Conservation (phyloP, 1,140 invertebrate genomes). For the Artemia franciscana region DNA sequence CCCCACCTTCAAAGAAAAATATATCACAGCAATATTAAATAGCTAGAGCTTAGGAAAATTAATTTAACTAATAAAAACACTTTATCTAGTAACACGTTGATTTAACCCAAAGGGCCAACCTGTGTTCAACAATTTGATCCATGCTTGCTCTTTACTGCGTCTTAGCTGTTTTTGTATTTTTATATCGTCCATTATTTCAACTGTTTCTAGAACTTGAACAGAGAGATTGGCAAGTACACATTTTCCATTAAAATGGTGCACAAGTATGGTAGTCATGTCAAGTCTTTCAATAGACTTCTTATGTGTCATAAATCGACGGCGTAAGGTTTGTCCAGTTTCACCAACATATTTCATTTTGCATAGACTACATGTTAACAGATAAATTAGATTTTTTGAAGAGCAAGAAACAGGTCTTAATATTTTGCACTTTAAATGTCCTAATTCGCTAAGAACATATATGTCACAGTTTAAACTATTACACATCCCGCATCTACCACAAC, state of each 20-base stretch:
- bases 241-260: background rate
- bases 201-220: background rate
- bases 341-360: background rate
- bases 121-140: background rate
- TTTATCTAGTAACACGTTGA: background rate
- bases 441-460: no score
- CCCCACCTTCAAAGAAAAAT: no score
- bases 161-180: background rate
- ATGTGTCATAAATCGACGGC: background rate
- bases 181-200: background rate
- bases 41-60: no score
- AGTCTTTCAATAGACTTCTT: background rate
- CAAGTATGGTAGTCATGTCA: background rate
- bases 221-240: background rate
- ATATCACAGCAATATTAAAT: no score
- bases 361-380: background rate
- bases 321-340: background rate
- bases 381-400: background rate
- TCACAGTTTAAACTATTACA: background rate
- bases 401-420: background rate
- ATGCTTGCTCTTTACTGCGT: background rate
- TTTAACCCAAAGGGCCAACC: background rate
- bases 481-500: background rate
- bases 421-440: background rate
- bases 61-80: background rate